Evolutionary conservation across 2,888 invertebrate genomes (phyloP), one percentile per base, ranked within the genome.

Genomic region (Meteorus colon): DNA sequence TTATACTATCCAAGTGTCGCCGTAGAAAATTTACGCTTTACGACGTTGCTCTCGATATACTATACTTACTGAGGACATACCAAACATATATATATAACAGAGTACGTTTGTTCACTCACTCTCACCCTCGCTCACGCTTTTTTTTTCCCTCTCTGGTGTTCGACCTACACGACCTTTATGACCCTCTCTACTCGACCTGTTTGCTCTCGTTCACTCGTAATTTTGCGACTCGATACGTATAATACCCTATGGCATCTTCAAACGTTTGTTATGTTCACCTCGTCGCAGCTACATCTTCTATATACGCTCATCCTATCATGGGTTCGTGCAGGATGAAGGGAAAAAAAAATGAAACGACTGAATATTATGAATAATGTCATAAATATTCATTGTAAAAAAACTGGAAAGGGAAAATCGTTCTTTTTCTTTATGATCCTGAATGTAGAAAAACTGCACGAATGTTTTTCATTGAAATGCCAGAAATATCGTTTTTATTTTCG

Each of bases 151-250:
- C 27, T 45, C n/a, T 12, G 5, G 34, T 34, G 41, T 51, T 71
- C 75, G 55, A 71, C 37, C 55, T 55, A 37, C 60, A 55, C 59
- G 62, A 71, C 71, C 72, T 75, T 71, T 75, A 75, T 60, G 72
- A 51, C 55, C 72, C 66, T 75, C 63, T 37, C 60, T 63, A 16
- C 55, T 67, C 72, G 60, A 72, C 60, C 70, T 75, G 71, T 72
- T 72, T 72, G 67, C 75, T 66, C 66, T 59, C 67, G 66, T 66
- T 63, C 60, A 75, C 71, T 75, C 48, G 66, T 75, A 75, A 75
- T 75, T 75, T 75, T 75, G 72, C 55, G 72, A 75, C 66, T 31
- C 71, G 59, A 45, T 59, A 71, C 65, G 55, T 72, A 60, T 41
- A 55, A 51, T 66, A 48, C 31, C 69, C 24, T n/a, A 27, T 29